Percentiles rank a stretch among this genome's conserved stretches.
Conservation (phyloP, 2,113 vertebrate species). For the Cephalopterus ornatus region DNA sequence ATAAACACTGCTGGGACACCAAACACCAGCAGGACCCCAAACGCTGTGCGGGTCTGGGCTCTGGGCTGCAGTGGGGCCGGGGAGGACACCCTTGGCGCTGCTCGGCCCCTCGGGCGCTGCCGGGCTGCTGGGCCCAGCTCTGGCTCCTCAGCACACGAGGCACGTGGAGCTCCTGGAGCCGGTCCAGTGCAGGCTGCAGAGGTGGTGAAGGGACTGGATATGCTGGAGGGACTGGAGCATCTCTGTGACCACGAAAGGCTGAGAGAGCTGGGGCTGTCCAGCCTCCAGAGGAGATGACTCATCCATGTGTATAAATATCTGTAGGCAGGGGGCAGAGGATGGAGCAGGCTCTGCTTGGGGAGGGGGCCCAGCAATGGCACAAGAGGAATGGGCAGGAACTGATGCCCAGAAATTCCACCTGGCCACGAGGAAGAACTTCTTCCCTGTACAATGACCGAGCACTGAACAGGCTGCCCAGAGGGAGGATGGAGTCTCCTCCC, state of each 20-base stretch:
- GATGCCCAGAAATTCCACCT: too few relatives aligned
- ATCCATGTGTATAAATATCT: neutral
- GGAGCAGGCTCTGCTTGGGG: neutral
- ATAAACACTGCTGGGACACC: too few relatives aligned
- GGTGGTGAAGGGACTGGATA: too few relatives aligned
- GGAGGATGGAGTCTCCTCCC: neutral
- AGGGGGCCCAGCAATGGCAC: neutral
- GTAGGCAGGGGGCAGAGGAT: neutral
- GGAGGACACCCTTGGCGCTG: neutral
- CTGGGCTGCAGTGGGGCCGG: accelerated
- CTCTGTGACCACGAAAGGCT: neutral
- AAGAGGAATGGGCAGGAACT: too few relatives aligned
- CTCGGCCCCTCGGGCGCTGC: neutral
- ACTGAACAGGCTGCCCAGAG: neutral
- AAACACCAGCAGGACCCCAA: too few relatives aligned
- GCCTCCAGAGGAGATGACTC: too few relatives aligned
- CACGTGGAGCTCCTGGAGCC: too few relatives aligned
- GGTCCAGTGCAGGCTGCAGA: neutral
- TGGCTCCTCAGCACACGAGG: neutral
- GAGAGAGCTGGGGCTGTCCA: neutral
- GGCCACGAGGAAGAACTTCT: neutral
- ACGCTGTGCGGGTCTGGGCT: too few relatives aligned
- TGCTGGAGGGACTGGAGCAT: neutral
- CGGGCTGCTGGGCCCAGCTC: neutral
- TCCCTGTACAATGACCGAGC: neutral